Conservation (phyloP, 2,113 vertebrate genomes). For the Salminus brasiliensis region DNA sequence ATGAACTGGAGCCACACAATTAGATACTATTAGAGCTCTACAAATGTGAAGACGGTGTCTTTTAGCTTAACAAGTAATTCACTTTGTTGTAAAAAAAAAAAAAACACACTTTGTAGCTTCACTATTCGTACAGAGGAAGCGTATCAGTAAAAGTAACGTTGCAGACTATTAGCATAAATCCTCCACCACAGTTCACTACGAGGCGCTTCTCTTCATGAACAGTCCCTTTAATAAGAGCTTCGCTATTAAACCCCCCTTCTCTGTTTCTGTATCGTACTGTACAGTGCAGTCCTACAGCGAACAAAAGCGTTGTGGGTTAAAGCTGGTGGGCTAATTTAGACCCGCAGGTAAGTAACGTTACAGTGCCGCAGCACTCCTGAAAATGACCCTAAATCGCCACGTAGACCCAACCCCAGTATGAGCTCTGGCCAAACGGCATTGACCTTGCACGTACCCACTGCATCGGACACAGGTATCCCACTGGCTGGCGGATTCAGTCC, state of each 20-base stretch:
- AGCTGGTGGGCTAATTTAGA: neutral
- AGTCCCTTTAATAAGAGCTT: too few relatives aligned
- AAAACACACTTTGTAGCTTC: neutral
- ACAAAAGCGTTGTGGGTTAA: neutral
- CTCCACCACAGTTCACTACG: too few relatives aligned
- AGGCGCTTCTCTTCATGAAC: too few relatives aligned
- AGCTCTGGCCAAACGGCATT: constrained; percentile 47
- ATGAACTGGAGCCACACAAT: neutral
- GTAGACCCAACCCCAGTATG: neutral
- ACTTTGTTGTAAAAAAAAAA: neutral
- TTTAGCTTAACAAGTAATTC: neutral
- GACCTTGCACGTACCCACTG: constrained; percentile 81
- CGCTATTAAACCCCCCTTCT: too few relatives aligned
- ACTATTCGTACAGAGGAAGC: too few relatives aligned
- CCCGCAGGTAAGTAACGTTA: neutral
- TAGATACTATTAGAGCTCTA: neutral
- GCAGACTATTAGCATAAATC: too few relatives aligned
- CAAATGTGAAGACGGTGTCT: neutral
- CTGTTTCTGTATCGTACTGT: too few relatives aligned
- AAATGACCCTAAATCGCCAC: neutral
- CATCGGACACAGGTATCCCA: constrained; percentile 73
- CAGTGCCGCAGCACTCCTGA: neutral
- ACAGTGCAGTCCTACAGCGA: neutral
- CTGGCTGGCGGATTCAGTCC: constrained; percentile 72
- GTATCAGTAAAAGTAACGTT: too few relatives aligned